These are phyloP conservation scores for Platyura marginata DNA, from an alignment of 1,140 invertebrate species.

Conservation along the genomic window DNA sequence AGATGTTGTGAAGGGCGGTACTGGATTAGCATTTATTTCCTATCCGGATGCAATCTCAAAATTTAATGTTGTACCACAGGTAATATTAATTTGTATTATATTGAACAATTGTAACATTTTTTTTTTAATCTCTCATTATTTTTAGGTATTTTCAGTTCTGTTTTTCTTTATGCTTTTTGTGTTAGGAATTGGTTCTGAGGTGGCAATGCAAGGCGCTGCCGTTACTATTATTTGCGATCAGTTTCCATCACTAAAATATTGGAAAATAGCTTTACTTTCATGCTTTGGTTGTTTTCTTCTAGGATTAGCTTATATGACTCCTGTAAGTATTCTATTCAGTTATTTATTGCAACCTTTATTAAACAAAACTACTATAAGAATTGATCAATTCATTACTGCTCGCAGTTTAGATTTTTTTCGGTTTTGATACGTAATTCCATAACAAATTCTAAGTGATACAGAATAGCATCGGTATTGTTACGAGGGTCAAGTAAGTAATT, in stretches of 20 bases:
- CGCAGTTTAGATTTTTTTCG: too few relatives aligned
- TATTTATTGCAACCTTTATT: too few relatives aligned
- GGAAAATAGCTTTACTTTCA: conserved; percentile 37
- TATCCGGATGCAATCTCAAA: conserved; percentile 81
- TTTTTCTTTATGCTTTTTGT: conserved; percentile 85
- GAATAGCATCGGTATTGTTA: too few relatives aligned
- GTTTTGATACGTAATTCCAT: too few relatives aligned
- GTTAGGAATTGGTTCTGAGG: conserved; percentile 55
- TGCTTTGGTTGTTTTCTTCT: conserved; percentile 42
- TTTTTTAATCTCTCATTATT: conserved; percentile 32
- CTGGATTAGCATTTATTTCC: conserved; percentile 65
- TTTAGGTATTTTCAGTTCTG: conserved; percentile 60
- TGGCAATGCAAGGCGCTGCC: conserved; percentile 42
- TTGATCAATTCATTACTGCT: background rate
- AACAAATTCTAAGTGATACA: too few relatives aligned
- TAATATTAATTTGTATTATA: conserved; percentile 29
- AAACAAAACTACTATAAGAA: conserved; percentile 3
- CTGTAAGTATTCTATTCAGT: too few relatives aligned
- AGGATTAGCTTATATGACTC: conserved; percentile 59
- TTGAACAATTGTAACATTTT: conserved; percentile 45
- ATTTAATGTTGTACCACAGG: conserved; percentile 55
- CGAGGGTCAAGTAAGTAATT: too few relatives aligned
- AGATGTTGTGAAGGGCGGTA: conserved; percentile 42
- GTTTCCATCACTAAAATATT: conserved; percentile 41
- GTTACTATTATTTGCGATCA: conserved; percentile 51